Evolutionary conservation across 2,797 vertebrate species (phyloP), one percentile per base, ranked within the genome.

Genomic region (Anguilla megastoma): DNA sequence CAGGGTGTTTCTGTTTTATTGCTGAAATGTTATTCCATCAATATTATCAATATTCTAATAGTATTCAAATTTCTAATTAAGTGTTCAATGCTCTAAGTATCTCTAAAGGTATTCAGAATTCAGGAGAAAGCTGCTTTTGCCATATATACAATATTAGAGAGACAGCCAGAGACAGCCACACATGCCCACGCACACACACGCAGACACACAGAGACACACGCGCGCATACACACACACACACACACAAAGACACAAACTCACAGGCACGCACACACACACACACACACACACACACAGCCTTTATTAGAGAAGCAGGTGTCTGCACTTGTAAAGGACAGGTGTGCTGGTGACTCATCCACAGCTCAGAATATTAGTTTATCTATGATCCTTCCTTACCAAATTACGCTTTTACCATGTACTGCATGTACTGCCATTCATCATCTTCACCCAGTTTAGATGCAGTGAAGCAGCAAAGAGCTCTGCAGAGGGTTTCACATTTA

Each of bases 401-500:
- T 88, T 92, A 91, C 91, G 90, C 88, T 92, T 86, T 63, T 87
- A 88, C 87, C 87, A 76, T 92, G 93, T 93, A 80, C 58, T 84
- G 71, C 87, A 76, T 92, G 93, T 93, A 80, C 58, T 84, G 71
- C 88, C 90, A 94, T 95, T 94, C 92, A 95, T 95, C 94, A 94
- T 92, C 91, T 85, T 33, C 84, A 45, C 85, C 90, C 91, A 87
- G 90, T 86, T 86, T 89, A 87, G 80, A 87, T 27, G 86, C 88
- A 79, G 89, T 79, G 87, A 87, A 69, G 89, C 84, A 87, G 89
- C 85, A 71, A 89, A 86, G 88, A 91, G 89, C 91, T 87, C 24
- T 88, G 86, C 89, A 83, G 82, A 89, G 91, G 88, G 89, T 90
- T 90, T 90, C 87, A 91, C 86, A 58, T 89, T 89, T 85, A 89